Base-by-base conservation (phyloP, 1,140 invertebrate species). In the Plectus sambesii region DNA sequence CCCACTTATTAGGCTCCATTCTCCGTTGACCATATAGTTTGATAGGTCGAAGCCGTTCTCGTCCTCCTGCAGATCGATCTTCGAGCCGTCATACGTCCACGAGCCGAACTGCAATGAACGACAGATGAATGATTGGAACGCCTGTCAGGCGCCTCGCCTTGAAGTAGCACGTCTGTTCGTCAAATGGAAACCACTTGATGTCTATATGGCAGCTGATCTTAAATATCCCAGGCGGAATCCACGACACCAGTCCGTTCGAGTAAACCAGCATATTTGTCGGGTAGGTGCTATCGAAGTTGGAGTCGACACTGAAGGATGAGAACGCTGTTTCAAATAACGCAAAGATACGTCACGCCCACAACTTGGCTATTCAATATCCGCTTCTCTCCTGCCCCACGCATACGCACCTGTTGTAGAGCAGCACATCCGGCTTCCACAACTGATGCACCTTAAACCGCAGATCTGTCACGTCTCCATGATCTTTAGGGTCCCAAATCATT, bases 351-450 rank as follows among this genome's bases (percentile, higher is more conserved):
- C n/a, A n/a, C n/a, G n/a, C n/a, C n/a, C n/a, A n/a, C n/a, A n/a
- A n/a, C n/a, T n/a, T n/a, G n/a, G n/a, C n/a, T n/a, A n/a, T n/a
- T n/a, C n/a, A n/a, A n/a, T n/a, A n/a, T n/a, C n/a, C n/a, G n/a
- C n/a, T n/a, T n/a, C n/a, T n/a, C n/a, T n/a, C n/a, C n/a, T n/a
- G n/a, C n/a, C n/a, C n/a, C n/a, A n/a, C n/a, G n/a, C n/a, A n/a
- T n/a, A n/a, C n/a, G n/a, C n/a, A n/a, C 87, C 87, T 92, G 80
- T 97, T 96, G 77, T 94, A 96, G 82, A 97, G 92, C 64, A 96
- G 85, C 59, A 94, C 86, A 74, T 94, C 90, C 60, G 90, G 90
- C 75, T 89, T 92, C 90, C 90, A 96, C 68, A 97, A 79, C 72
- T 84, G 81, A 72, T 86, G 82, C 48, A 87, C 86, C 55, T 87